phyloP scores from a whole-genome alignment of 2,797 vertebrate genomes.

The Sebastes miniatus region DNA sequence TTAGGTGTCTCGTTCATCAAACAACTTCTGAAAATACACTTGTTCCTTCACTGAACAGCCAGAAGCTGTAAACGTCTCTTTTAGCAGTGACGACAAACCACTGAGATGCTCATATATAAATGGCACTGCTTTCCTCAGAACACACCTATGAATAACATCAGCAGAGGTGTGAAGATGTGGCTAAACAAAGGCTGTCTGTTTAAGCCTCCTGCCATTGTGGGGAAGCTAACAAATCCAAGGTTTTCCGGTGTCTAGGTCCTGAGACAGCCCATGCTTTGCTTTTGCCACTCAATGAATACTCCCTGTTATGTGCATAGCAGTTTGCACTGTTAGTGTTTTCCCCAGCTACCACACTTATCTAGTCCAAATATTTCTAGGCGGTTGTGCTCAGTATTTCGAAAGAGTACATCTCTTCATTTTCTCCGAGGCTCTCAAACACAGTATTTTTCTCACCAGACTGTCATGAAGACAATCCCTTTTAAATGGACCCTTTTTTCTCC shows the following conservation, averaged over 20 bases:
- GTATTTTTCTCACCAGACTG: constrained; percentile 42
- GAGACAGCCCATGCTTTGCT: constrained; percentile 22
- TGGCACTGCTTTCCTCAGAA: neutral
- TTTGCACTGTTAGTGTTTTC: constrained; percentile 32
- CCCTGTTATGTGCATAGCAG: constrained; percentile 9
- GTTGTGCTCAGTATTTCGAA: constrained; percentile 31
- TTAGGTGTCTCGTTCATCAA: neutral
- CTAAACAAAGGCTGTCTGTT: constrained; percentile 18
- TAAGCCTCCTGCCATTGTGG: neutral
- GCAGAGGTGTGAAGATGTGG: constrained; percentile 9
- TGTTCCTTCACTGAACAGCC: neutral
- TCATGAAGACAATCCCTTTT: constrained; percentile 17
- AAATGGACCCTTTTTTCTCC: neutral
- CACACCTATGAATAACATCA: constrained; percentile 12
- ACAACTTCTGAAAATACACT: neutral
- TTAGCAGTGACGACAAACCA: neutral
- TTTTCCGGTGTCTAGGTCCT: neutral
- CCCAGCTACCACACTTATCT: constrained; percentile 39
- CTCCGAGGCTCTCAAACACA: constrained; percentile 22
- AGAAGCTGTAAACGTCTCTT: neutral
- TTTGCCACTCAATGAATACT: constrained; percentile 21
- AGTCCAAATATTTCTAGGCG: constrained; percentile 25
- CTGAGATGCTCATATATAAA: neutral
- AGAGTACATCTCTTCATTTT: constrained; percentile 38
- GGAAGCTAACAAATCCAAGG: neutral